Evolutionary conservation across 2,113 vertebrate species (phyloP).

Genomic region (Charina bottae): DNA sequence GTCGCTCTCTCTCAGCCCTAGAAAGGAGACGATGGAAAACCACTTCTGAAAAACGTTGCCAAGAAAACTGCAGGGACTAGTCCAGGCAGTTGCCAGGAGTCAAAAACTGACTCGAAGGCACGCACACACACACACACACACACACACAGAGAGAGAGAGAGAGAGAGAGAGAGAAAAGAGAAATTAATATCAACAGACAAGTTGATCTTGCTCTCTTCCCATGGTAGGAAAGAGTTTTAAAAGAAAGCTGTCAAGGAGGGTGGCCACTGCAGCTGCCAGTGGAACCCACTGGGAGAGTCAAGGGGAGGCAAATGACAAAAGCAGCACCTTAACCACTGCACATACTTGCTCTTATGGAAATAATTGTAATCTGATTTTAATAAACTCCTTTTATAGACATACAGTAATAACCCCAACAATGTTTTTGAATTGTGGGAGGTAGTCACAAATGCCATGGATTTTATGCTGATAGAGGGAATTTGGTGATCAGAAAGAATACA

Average conservation of each 20-base stretch:
- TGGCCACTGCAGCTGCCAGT: neutral
- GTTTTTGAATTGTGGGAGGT: neutral
- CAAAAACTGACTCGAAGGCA: neutral
- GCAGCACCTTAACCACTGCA: neutral
- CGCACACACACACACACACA: too few relatives aligned
- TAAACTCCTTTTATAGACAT: neutral
- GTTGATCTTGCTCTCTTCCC: neutral
- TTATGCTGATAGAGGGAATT: neutral
- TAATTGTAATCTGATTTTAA: neutral
- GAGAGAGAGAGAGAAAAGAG: neutral
- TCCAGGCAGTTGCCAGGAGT: neutral
- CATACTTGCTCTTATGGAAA: neutral
- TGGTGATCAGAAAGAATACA: neutral
- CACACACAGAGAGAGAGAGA: too few relatives aligned
- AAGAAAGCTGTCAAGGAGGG: neutral
- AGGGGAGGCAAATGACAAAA: neutral
- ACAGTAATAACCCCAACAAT: neutral
- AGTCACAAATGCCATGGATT: neutral
- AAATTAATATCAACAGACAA: neutral
- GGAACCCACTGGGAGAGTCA: neutral
- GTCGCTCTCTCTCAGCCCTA: neutral
- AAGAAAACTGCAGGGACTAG: neutral
- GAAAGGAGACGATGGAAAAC: neutral
- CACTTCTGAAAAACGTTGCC: neutral
- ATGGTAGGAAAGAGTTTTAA: too few relatives aligned